Evolutionary conservation across 1,140 invertebrate genomes (phyloP).

Genomic region (Ceratosolen solmsi): DNA sequence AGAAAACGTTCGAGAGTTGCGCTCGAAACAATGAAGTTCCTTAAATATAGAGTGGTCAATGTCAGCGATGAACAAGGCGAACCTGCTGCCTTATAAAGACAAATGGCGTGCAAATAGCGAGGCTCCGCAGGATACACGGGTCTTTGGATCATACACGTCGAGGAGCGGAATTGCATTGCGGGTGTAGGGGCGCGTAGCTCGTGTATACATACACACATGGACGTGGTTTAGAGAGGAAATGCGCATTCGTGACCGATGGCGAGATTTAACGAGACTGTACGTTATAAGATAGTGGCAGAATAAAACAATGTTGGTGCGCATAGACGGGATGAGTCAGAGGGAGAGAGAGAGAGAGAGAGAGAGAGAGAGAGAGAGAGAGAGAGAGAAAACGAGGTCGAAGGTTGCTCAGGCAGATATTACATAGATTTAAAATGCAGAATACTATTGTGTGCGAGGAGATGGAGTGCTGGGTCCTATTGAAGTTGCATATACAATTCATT

Average conservation of each 20-base stretch:
- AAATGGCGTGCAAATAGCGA: constrained; percentile 35
- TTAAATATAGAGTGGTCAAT: constrained; percentile 39
- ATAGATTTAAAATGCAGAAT: constrained; percentile 13
- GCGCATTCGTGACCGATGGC: constrained; percentile 42
- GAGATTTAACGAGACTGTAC: constrained; percentile 39
- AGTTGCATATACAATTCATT: not conserved
- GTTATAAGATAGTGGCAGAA: not conserved
- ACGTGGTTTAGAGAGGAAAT: not conserved
- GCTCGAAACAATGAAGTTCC: not conserved
- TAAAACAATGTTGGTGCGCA: constrained; percentile 4
- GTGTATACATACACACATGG: not conserved
- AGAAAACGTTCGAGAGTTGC: too few species aligned
- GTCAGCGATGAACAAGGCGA: not conserved
- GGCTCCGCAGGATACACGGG: constrained; percentile 11
- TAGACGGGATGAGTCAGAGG: too few species aligned
- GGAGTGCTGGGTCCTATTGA: not conserved
- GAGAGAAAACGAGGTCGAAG: constrained; percentile 6
- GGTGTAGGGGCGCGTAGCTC: not conserved
- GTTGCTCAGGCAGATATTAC: not conserved
- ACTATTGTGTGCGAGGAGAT: not conserved
- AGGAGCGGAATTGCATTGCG: too few species aligned
- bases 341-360: not conserved
- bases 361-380: not conserved
- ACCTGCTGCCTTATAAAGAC: constrained; percentile 21
- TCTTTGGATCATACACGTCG: not conserved